Conservation (phyloP, 1,140 invertebrate species). For the Conus betulinus region DNA sequence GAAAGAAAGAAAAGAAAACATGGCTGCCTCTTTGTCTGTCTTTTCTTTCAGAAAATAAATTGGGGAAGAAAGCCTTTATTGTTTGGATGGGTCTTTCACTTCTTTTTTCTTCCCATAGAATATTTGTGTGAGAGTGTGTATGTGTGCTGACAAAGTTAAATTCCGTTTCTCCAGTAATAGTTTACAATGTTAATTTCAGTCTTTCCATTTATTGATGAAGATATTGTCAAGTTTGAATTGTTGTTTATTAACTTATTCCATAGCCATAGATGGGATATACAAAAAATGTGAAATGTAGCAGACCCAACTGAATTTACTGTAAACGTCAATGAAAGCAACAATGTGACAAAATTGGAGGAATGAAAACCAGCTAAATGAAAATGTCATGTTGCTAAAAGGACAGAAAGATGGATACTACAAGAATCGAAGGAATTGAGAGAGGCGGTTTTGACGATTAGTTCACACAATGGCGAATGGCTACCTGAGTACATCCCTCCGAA, state of each 20-base stretch:
- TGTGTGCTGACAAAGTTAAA: background rate
- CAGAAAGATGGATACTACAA: too few relatives aligned
- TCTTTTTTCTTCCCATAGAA: background rate
- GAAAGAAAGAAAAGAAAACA: background rate
- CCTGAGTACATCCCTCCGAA: background rate
- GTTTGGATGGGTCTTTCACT: background rate
- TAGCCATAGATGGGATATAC: background rate
- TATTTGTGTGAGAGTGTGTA: background rate
- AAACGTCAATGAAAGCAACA: too few relatives aligned
- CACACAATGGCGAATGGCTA: background rate
- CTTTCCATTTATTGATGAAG: background rate
- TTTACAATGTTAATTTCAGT: background rate
- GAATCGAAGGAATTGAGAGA: too few relatives aligned
- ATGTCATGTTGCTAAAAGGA: background rate
- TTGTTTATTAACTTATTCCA: conserved; percentile 14
- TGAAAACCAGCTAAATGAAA: background rate
- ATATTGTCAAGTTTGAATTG: conserved; percentile 20
- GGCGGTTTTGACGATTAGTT: too few relatives aligned
- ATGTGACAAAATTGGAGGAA: too few relatives aligned
- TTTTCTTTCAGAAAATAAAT: background rate
- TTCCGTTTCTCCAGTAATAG: background rate
- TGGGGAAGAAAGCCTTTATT: background rate
- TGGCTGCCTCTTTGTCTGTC: background rate
- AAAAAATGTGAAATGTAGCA: background rate
- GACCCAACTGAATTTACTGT: background rate